Percentiles rank a stretch among this genome's conserved stretches.
These are phyloP conservation scores for Gobionotothen gibberifrons DNA, from an alignment of 2,797 vertebrate genomes.

Conservation along the genomic window DNA sequence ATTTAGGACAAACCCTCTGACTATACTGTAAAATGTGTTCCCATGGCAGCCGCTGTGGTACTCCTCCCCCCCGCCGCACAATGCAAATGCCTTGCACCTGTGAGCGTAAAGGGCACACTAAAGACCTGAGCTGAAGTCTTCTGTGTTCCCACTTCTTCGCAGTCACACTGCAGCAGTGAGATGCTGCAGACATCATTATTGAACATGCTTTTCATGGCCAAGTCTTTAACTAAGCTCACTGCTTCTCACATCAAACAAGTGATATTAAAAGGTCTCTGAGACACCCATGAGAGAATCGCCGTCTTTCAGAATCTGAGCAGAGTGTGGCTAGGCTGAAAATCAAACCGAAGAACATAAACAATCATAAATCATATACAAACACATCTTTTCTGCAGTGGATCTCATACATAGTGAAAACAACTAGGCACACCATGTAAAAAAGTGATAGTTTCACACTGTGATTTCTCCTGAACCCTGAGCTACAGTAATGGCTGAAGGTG, in stretches of 20 bases:
- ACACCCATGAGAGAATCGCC: conserved; percentile 16
- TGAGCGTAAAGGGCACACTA: conserved; percentile 44
- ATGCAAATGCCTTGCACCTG: conserved; percentile 45
- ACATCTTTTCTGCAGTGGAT: conserved; percentile 31
- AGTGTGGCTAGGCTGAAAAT: conserved; percentile 15
- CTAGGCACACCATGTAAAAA: conserved; percentile 20
- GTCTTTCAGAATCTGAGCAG: conserved; percentile 45
- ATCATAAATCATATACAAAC: conserved; percentile 48
- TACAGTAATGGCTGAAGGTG: background rate
- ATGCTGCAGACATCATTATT: conserved; percentile 26
- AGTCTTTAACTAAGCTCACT: conserved; percentile 32
- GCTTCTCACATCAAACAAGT: conserved; percentile 43
- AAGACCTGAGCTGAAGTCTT: conserved; percentile 27
- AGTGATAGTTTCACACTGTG: background rate
- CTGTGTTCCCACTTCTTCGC: conserved; percentile 7
- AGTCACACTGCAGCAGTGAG: conserved; percentile 13
- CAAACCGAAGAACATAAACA: conserved; percentile 54
- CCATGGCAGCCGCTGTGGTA: conserved; percentile 56
- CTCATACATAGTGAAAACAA: conserved; percentile 59
- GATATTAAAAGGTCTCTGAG: conserved; percentile 53
- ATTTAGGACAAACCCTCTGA: conserved; percentile 34
- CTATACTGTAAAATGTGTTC: conserved; percentile 51
- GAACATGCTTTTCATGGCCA: conserved; percentile 12
- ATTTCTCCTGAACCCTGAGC: conserved; percentile 9
- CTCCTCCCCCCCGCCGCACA: conserved; percentile 26